These are phyloP conservation scores for Hyppa rectilinea DNA, from an alignment of 2,888 invertebrate species.

Conservation along the genomic window DNA sequence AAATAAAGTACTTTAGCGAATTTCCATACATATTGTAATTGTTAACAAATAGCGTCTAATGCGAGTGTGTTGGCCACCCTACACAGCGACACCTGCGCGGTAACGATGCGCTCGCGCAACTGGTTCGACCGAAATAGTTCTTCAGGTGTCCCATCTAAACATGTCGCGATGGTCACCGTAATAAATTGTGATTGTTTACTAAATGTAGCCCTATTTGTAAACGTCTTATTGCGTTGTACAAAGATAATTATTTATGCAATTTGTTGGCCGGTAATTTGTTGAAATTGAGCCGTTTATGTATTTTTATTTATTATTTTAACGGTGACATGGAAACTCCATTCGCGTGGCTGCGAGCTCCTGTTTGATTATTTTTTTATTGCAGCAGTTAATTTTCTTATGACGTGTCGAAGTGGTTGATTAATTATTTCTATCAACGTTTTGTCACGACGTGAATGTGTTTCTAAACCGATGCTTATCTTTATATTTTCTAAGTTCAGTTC, in stretches of 20 bases:
- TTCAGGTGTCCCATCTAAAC: constrained; percentile 74
- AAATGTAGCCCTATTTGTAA: constrained; percentile 64
- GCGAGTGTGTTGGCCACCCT: constrained; percentile 48
- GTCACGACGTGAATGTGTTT: background rate
- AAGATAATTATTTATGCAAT: constrained; percentile 61
- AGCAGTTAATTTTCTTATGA: constrained; percentile 37
- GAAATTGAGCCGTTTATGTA: constrained; percentile 58
- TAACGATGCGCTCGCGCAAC: constrained; percentile 65
- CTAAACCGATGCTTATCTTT: constrained; percentile 13
- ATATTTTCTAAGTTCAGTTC: constrained; percentile 22
- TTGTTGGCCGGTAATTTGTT: constrained; percentile 60
- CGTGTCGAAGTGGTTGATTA: constrained; percentile 14
- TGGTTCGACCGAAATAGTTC: constrained; percentile 77
- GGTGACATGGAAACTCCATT: constrained; percentile 56
- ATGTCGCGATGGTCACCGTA: constrained; percentile 63
- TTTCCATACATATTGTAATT: constrained; percentile 46
- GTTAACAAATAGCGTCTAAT: constrained; percentile 55
- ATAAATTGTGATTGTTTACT: constrained; percentile 73
- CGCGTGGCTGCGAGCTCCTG: constrained; percentile 31
- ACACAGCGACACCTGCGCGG: constrained; percentile 67
- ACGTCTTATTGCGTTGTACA: constrained; percentile 55
- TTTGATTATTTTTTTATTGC: constrained; percentile 46
- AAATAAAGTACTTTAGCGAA: constrained; percentile 40
- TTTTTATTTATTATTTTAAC: constrained; percentile 50
- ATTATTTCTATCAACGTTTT: constrained; percentile 21